phyloP scores from a whole-genome alignment of 2,113 vertebrate genomes.

The Steatornis caripensis region DNA sequence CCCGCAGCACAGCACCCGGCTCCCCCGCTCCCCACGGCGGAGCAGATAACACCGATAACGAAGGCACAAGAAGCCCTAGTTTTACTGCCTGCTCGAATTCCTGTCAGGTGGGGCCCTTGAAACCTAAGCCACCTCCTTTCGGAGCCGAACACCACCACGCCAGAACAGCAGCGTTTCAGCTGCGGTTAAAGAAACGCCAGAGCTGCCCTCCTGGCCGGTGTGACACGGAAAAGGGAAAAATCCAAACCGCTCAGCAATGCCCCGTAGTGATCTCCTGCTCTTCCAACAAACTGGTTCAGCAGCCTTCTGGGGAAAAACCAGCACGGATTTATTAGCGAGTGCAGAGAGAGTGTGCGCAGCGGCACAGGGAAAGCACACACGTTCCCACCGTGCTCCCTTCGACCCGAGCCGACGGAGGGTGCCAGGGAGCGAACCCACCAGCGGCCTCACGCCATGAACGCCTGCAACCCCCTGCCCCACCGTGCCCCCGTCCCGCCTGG shows the following conservation, averaged over 20 bases:
- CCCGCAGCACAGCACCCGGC: background rate
- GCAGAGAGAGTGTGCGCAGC: accelerated
- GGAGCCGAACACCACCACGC: accelerated
- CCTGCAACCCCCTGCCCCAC: background rate
- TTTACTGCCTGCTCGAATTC: background rate
- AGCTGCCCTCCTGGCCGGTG: background rate
- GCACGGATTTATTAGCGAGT: accelerated
- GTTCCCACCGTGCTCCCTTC: background rate
- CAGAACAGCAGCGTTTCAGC: background rate
- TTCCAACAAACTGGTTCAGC: background rate
- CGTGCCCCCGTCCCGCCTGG: background rate
- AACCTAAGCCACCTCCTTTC: background rate
- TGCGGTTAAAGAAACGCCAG: background rate
- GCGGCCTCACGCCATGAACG: background rate
- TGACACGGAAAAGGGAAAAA: background rate
- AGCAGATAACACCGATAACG: background rate
- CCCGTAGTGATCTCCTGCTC: background rate
- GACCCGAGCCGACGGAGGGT: accelerated
- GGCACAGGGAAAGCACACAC: background rate
- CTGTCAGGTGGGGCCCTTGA: background rate
- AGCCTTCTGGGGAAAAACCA: background rate
- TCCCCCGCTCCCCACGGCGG: background rate
- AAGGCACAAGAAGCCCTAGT: background rate
- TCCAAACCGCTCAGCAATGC: background rate
- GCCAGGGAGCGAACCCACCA: background rate